These are phyloP conservation scores for Trididemnum nubilum DNA, from an alignment of 23 tunicate genomes.

Conservation along the genomic window DNA sequence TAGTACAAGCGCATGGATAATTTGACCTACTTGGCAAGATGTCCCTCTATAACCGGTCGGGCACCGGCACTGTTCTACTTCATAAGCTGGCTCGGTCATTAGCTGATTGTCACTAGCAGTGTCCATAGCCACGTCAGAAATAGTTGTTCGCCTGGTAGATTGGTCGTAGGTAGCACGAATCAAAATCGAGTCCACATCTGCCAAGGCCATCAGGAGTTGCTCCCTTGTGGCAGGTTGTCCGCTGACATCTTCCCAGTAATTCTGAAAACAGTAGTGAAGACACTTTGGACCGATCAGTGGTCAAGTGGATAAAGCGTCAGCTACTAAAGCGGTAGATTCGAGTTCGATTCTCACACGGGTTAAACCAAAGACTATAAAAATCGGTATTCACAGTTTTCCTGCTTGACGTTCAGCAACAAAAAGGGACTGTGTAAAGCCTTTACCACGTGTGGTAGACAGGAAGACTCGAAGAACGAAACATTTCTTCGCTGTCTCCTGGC, in stretches of 20 bases:
- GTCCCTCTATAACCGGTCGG: constrained; percentile 94
- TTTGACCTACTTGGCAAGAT: constrained; percentile 77
- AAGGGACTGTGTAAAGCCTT: too few species aligned
- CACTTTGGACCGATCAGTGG: too few species aligned
- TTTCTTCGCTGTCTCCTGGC: too few species aligned
- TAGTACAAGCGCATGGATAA: too few species aligned
- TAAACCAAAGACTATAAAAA: too few species aligned
- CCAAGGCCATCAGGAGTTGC: constrained; percentile 87
- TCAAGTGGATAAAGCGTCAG: too few species aligned
- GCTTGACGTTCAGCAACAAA: too few species aligned
- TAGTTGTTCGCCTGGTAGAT: constrained; percentile 35
- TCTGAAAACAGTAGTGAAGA: constrained; percentile 33
- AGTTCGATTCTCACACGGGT: too few species aligned
- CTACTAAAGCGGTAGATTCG: too few species aligned
- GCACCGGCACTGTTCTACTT: constrained; percentile 93
- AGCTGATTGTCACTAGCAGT: constrained; percentile 59
- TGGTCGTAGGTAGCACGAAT: constrained; percentile 76
- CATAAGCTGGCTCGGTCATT: constrained; percentile 61
- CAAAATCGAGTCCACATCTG: constrained; percentile 72
- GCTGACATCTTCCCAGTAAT: constrained; percentile 53
- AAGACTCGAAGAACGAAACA: too few species aligned
- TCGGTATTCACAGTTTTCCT: too few species aligned
- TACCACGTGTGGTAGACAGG: too few species aligned
- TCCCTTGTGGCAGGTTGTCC: constrained; percentile 94
- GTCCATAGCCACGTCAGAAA: constrained; percentile 76